Evolutionary conservation across 2,113 vertebrate species (phyloP).

Genomic region (Solea senegalensis): DNA sequence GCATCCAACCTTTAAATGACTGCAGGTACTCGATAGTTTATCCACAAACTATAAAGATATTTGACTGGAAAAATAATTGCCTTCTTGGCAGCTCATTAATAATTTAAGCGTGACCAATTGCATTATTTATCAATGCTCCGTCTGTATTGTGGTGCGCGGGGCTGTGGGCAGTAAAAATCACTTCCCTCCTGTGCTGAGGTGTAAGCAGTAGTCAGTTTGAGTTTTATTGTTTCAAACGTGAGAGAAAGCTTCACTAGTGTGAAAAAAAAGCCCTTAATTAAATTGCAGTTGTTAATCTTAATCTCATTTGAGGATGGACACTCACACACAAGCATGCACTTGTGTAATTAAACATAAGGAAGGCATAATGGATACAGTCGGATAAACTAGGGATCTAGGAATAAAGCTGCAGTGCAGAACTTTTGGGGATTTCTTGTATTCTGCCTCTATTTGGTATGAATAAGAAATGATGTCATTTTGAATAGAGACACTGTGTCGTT

Average conservation of each 20-base stretch:
- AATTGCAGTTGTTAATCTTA: not conserved
- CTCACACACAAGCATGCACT: not conserved
- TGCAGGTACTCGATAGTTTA: constrained; percentile 42
- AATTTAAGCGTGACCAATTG: constrained; percentile 41
- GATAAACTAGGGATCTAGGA: too few relatives aligned
- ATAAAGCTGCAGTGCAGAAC: too few relatives aligned
- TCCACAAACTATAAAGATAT: constrained; percentile 41
- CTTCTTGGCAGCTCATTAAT: constrained; percentile 45
- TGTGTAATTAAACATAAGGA: not conserved
- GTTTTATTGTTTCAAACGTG: not conserved
- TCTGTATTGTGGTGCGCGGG: not conserved
- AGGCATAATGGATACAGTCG: not conserved
- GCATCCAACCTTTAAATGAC: constrained; percentile 48
- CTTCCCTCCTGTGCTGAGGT: constrained; percentile 10
- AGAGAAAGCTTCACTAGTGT: not conserved
- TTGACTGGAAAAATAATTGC: constrained; percentile 52
- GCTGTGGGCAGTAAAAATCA: constrained; percentile 6
- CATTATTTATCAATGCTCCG: constrained; percentile 43
- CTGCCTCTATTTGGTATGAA: too few relatives aligned
- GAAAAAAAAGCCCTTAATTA: not conserved
- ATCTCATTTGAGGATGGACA: not conserved
- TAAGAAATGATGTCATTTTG: too few relatives aligned
- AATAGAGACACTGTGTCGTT: too few relatives aligned
- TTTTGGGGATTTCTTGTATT: too few relatives aligned
- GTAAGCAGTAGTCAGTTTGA: not conserved